These are phyloP conservation scores for Macrophya annulata DNA, from an alignment of 2,888 invertebrate genomes.

Conservation along the genomic window DNA sequence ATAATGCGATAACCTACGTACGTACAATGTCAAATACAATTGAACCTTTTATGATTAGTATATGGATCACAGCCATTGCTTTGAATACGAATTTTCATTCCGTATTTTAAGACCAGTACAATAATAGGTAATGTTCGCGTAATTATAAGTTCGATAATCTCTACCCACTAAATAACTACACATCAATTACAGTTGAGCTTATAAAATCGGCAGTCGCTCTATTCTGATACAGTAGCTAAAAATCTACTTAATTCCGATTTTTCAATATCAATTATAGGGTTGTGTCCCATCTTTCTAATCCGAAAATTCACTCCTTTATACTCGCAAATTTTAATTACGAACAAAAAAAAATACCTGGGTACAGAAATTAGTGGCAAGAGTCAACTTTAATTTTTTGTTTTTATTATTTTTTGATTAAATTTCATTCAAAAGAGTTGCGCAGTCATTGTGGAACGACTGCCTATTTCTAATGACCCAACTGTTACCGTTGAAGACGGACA, in stretches of 20 bases:
- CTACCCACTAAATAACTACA: constrained; percentile 62
- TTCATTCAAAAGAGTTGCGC: neutral
- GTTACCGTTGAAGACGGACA: constrained; percentile 30
- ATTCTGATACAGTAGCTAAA: too few relatives aligned
- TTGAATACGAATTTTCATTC: constrained; percentile 78
- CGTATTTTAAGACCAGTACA: constrained; percentile 77
- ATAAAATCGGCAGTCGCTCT: constrained; percentile 24
- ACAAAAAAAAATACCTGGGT: neutral
- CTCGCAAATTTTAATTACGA: constrained; percentile 10
- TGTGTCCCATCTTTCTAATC: neutral
- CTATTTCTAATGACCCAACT: neutral
- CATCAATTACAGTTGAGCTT: constrained; percentile 62
- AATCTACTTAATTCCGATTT: neutral
- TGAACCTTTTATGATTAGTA: constrained; percentile 74
- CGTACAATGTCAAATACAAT: constrained; percentile 73
- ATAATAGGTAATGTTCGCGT: constrained; percentile 71
- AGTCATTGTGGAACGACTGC: constrained; percentile 27
- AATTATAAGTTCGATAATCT: constrained; percentile 69
- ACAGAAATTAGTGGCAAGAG: neutral
- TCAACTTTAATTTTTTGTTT: neutral
- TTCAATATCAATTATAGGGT: neutral
- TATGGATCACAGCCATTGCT: constrained; percentile 79
- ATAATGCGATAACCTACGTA: constrained; percentile 62
- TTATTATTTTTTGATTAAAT: neutral
- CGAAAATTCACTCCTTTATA: neutral